Percentiles rank a stretch among this genome's conserved stretches.
These are phyloP conservation scores for Pagrus major DNA, from an alignment of 2,113 vertebrate genomes.

Conservation along the genomic window DNA sequence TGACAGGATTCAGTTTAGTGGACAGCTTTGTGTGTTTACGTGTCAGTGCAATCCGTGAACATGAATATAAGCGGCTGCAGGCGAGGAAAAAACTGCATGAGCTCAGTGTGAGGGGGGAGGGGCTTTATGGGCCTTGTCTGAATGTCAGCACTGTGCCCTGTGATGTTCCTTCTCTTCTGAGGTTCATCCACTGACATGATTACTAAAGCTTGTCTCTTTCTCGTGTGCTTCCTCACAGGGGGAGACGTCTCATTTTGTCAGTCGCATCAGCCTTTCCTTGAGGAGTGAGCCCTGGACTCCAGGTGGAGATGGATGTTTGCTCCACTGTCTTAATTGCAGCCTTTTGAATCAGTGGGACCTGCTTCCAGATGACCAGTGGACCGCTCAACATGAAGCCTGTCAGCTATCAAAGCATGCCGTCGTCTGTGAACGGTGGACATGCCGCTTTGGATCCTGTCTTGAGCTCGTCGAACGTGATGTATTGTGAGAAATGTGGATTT, in stretches of 20 bases:
- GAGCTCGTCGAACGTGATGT: slow-evolving; percentile 44
- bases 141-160: slow-evolving; percentile 1
- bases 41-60: rapidly evolving
- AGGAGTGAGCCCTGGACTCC: background rate
- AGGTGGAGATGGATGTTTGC: slow-evolving; percentile 38
- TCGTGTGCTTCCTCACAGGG: slow-evolving; percentile 20
- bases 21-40: rapidly evolving
- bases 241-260: background rate
- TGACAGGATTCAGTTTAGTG: no score
- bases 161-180: no score
- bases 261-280: background rate
- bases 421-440: slow-evolving; percentile 43
- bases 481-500: slow-evolving; percentile 75
- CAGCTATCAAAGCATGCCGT: slow-evolving; percentile 56
- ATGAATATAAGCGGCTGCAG: background rate
- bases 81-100: slow-evolving; percentile 7
- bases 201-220: background rate
- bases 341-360: slow-evolving; percentile 11
- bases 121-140: slow-evolving; percentile 40
- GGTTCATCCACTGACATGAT: background rate
- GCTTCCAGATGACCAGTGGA: slow-evolving; percentile 47
- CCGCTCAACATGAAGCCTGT: slow-evolving; percentile 70
- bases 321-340: background rate
- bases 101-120: slow-evolving; percentile 50
- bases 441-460: slow-evolving; percentile 42